Percentiles rank a stretch among this genome's conserved stretches.
Conservation (phyloP, 2,888 invertebrate species). For the Nymphalis c-album region DNA sequence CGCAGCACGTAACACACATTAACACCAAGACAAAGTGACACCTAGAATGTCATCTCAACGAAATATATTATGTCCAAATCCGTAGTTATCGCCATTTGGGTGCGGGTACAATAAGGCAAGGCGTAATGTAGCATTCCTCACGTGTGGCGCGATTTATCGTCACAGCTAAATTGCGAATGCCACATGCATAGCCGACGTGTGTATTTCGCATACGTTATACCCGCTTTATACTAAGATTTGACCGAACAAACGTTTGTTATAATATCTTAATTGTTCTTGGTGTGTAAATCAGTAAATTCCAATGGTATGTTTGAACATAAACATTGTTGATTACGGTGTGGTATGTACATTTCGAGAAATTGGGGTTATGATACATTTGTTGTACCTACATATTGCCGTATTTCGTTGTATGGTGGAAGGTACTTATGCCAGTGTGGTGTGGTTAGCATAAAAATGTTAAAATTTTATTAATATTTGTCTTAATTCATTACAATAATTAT, state of each 20-base stretch:
- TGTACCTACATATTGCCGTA: too few species aligned
- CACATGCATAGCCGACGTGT: constrained; percentile 36
- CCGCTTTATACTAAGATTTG: constrained; percentile 29
- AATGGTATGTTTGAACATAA: constrained; percentile 1
- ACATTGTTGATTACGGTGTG: not conserved
- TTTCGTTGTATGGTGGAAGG: too few species aligned
- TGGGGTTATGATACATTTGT: not conserved
- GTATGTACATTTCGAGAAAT: not conserved
- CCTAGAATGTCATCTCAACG: constrained; percentile 16
- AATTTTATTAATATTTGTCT: too few species aligned
- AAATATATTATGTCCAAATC: constrained; percentile 17
- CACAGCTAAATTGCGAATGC: constrained; percentile 55
- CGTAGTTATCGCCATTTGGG: constrained; percentile 25
- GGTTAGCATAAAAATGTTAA: too few species aligned
- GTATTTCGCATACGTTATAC: constrained; percentile 36
- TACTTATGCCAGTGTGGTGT: too few species aligned
- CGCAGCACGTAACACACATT: too few species aligned
- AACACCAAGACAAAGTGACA: constrained; percentile 9
- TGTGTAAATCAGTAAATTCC: constrained; percentile 31
- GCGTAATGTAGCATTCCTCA: constrained; percentile 55
- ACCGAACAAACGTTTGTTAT: constrained; percentile 22
- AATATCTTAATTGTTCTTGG: constrained; percentile 34
- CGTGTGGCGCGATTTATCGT: constrained; percentile 47
- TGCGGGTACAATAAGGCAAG: constrained; percentile 11
- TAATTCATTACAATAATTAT: too few species aligned